phyloP scores from a whole-genome alignment of 2,888 invertebrate species.

The Pandemis cinnamomeana region DNA sequence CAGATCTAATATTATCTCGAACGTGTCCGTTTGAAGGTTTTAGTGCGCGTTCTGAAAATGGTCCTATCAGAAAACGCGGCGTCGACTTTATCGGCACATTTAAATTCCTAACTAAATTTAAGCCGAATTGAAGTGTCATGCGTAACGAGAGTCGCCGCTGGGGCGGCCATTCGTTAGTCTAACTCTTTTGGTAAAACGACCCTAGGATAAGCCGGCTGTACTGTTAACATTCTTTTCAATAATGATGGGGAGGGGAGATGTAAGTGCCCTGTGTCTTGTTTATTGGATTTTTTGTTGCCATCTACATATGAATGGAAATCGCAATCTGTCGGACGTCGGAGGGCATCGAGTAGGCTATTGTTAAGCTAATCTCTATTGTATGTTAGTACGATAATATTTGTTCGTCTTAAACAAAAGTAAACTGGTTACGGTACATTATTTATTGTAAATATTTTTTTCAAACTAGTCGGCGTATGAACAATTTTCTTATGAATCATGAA shows the following conservation, averaged over 20 bases:
- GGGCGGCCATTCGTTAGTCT: constrained; percentile 81
- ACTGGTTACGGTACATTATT: constrained; percentile 12
- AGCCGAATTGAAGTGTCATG: constrained; percentile 80
- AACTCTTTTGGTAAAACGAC: constrained; percentile 84
- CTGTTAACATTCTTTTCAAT: constrained; percentile 84
- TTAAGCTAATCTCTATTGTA: constrained; percentile 56
- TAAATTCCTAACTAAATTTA: constrained; percentile 70
- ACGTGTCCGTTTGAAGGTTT: neutral
- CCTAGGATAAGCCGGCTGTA: constrained; percentile 79
- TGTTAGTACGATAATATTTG: constrained; percentile 45
- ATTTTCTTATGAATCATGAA: constrained; percentile 5
- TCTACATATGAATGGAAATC: constrained; percentile 82
- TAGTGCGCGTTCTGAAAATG: constrained; percentile 10
- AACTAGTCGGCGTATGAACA: constrained; percentile 7
- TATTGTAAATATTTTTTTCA: constrained; percentile 6
- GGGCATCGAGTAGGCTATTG: constrained; percentile 65
- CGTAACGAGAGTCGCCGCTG: constrained; percentile 70
- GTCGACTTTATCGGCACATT: constrained; percentile 39
- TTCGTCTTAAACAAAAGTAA: constrained; percentile 33
- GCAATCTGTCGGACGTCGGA: constrained; percentile 76
- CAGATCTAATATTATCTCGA: neutral
- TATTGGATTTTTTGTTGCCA: constrained; percentile 84
- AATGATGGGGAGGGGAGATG: constrained; percentile 77
- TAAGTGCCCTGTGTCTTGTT: constrained; percentile 78
- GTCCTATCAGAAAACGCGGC: constrained; percentile 25